Conservation (phyloP, 1,140 invertebrate species). For the Phenacoccus solenopsis region DNA sequence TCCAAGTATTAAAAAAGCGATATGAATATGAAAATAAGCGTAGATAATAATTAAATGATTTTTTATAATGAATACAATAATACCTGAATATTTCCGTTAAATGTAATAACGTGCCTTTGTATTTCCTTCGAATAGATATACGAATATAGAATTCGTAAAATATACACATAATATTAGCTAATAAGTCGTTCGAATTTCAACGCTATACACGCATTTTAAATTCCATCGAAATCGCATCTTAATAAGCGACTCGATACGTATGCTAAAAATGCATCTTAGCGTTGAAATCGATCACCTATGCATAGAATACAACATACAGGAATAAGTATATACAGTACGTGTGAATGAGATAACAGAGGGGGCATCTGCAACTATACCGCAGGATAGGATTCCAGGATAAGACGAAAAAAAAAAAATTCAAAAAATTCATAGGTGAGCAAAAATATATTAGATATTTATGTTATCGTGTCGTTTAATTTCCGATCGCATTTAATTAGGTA, state of each 20-base stretch:
- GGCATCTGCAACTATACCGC: neutral
- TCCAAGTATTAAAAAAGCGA: too few species aligned
- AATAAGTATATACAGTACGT: neutral
- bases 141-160: too few species aligned
- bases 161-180: too few species aligned
- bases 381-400: too few species aligned
- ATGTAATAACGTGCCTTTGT: neutral
- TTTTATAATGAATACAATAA: neutral
- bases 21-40: neutral
- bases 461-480: neutral
- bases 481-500: neutral
- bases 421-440: too few species aligned
- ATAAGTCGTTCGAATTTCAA: too few species aligned
- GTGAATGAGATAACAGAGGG: conserved; percentile 1
- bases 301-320: neutral
- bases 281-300: neutral
- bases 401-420: too few species aligned
- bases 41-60: neutral
- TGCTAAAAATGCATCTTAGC: neutral
- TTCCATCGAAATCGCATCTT: too few species aligned
- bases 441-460: neutral
- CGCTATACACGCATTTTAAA: too few species aligned
- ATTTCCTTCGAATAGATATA: too few species aligned
- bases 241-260: too few species aligned
- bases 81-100: neutral